Evolutionary conservation across 2,113 vertebrate species (phyloP).

Genomic region (Bujurquina vittata): DNA sequence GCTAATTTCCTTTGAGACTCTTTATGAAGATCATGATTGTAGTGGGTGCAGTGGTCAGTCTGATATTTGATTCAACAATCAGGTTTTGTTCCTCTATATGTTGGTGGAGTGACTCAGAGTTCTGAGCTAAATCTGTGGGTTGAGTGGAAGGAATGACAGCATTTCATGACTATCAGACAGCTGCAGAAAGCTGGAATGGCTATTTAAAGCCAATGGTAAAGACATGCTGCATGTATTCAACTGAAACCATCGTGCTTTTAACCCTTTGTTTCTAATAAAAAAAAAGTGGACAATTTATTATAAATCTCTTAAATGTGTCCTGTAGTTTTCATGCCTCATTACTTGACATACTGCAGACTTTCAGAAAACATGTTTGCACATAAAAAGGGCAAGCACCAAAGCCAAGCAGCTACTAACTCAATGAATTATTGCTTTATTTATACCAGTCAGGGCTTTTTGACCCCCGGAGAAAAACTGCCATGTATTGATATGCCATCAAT

Average conservation of each 20-base stretch:
- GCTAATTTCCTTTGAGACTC: neutral
- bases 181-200: neutral
- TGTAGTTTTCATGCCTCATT: neutral
- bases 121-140: conserved; percentile 48
- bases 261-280: neutral
- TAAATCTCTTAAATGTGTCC: neutral
- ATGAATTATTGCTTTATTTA: too few relatives aligned
- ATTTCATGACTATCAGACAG: conserved; percentile 14
- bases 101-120: conserved; percentile 60
- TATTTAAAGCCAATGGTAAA: neutral
- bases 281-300: neutral
- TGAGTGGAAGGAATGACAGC: conserved; percentile 68
- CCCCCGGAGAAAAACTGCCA: too few relatives aligned
- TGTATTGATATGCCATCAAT: too few relatives aligned
- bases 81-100: conserved; percentile 54
- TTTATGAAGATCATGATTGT: neutral
- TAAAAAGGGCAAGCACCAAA: too few relatives aligned
- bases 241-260: neutral
- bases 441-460: too few relatives aligned
- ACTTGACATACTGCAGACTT: too few relatives aligned
- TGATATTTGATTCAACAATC: conserved; percentile 65
- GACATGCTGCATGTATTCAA: neutral
- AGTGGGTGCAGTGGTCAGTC: conserved; percentile 36
- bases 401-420: too few relatives aligned
- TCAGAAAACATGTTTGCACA: too few relatives aligned